Conservation (phyloP, 2,888 invertebrate species). For the Axea sp. region DNA sequence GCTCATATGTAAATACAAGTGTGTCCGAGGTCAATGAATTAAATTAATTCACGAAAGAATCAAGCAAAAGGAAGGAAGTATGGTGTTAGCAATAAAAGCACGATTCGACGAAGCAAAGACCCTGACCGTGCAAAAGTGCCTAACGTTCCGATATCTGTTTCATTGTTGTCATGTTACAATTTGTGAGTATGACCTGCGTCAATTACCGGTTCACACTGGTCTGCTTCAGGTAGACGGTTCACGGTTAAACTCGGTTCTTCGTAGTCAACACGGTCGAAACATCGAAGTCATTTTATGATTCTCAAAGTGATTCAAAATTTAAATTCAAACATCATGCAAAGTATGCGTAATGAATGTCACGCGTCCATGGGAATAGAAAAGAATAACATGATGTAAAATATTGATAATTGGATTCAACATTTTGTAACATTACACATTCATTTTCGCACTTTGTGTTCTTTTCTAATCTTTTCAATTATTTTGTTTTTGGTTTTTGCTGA, state of each 20-base stretch:
- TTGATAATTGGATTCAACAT: too few relatives aligned
- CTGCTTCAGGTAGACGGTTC: constrained; percentile 1
- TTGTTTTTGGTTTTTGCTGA: too few relatives aligned
- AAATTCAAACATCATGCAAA: too few relatives aligned
- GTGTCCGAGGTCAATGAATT: constrained; percentile 43
- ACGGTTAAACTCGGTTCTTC: constrained; percentile 13
- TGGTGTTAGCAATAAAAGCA: constrained; percentile 39
- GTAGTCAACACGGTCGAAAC: too few relatives aligned
- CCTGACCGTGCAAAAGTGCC: constrained; percentile 70
- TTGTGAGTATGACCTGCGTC: constrained; percentile 67
- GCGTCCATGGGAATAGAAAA: too few relatives aligned
- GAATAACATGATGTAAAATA: too few relatives aligned
- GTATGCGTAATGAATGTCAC: too few relatives aligned
- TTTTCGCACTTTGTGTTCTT: too few relatives aligned
- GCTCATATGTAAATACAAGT: constrained; percentile 53
- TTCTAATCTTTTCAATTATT: too few relatives aligned
- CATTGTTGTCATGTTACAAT: constrained; percentile 42
- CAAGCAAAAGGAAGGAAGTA: constrained; percentile 6
- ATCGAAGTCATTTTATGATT: too few relatives aligned
- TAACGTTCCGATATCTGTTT: constrained; percentile 65
- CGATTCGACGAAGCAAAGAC: constrained; percentile 25
- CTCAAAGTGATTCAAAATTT: too few relatives aligned
- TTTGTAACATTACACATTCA: too few relatives aligned
- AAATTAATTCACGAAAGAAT: neutral
- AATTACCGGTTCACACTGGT: constrained; percentile 65